Conservation (phyloP, 2,888 invertebrate genomes). For the Diachrysia chrysitis region DNA sequence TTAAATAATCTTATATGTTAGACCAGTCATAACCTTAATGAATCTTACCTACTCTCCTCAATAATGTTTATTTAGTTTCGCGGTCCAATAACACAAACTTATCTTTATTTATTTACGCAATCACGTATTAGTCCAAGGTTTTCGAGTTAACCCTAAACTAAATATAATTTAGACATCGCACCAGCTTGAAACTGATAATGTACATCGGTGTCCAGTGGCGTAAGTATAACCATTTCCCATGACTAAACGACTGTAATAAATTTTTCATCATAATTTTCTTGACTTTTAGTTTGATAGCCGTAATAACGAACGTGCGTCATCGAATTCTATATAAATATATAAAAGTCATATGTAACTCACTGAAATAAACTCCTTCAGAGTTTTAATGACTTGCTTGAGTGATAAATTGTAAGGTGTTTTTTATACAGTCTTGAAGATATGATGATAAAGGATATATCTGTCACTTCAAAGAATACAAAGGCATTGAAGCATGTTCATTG, state of each 20-base stretch:
- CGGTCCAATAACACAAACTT: conserved; percentile 26
- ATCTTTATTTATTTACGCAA: conserved; percentile 28
- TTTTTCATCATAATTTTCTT: conserved; percentile 72
- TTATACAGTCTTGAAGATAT: conserved; percentile 55
- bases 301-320: conserved; percentile 79
- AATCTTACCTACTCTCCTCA: conserved; percentile 36
- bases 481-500: conserved; percentile 20
- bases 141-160: conserved; percentile 40
- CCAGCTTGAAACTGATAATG: conserved; percentile 23
- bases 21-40: conserved; percentile 15
- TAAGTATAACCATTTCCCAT: conserved; percentile 53
- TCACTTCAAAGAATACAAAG: conserved; percentile 47
- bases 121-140: conserved; percentile 37
- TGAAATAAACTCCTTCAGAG: conserved; percentile 74
- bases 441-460: conserved; percentile 39
- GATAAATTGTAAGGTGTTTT: conserved; percentile 66
- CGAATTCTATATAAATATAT: conserved; percentile 72
- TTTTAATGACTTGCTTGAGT: conserved; percentile 72
- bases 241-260: conserved; percentile 69
- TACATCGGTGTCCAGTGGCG: conserved; percentile 16
- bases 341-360: conserved; percentile 65
- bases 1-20: neutral
- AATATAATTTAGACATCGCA: conserved; percentile 32
- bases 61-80: conserved; percentile 54
- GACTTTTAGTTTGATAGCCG: conserved; percentile 63